These are phyloP conservation scores for Idris sp. DNA, from an alignment of 1,140 invertebrate species.

Conservation along the genomic window DNA sequence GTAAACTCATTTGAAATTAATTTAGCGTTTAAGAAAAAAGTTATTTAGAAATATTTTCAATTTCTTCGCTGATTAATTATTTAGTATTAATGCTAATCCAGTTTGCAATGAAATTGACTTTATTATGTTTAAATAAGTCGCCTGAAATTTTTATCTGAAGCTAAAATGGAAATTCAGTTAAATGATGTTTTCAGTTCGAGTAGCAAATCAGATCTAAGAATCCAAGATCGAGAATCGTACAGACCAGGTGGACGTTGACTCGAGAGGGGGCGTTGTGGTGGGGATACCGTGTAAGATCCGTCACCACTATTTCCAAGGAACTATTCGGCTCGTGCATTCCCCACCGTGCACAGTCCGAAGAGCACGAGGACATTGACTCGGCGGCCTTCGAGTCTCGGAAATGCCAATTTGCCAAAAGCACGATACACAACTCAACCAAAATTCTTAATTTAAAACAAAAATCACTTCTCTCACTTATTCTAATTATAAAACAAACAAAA, in stretches of 20 bases:
- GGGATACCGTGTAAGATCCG: constrained; percentile 22
- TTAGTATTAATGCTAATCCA: too few species aligned
- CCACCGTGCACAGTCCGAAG: constrained; percentile 58
- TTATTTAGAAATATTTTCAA: too few species aligned
- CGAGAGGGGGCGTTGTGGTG: constrained; percentile 4
- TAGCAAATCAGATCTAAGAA: constrained; percentile 47
- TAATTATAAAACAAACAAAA: too few species aligned
- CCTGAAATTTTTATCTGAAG: too few species aligned
- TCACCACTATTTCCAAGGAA: constrained; percentile 52
- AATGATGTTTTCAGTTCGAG: constrained; percentile 23
- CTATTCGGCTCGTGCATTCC: constrained; percentile 53
- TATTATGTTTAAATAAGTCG: too few species aligned
- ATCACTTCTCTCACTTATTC: too few species aligned
- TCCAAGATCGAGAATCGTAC: constrained; percentile 47
- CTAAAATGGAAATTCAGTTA: background rate
- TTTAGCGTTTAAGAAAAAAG: too few species aligned
- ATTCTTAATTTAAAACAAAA: too few species aligned
- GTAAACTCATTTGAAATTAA: too few species aligned
- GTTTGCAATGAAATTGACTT: too few species aligned
- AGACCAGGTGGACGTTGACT: constrained; percentile 35
- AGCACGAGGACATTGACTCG: constrained; percentile 74
- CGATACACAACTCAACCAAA: too few species aligned
- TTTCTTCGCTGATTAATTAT: too few species aligned
- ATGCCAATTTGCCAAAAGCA: constrained; percentile 61
- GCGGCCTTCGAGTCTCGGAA: constrained; percentile 64